Evolutionary conservation across 2,888 invertebrate genomes (phyloP), one percentile per base, ranked within the genome.

Genomic region (Folsomia manolachei): DNA sequence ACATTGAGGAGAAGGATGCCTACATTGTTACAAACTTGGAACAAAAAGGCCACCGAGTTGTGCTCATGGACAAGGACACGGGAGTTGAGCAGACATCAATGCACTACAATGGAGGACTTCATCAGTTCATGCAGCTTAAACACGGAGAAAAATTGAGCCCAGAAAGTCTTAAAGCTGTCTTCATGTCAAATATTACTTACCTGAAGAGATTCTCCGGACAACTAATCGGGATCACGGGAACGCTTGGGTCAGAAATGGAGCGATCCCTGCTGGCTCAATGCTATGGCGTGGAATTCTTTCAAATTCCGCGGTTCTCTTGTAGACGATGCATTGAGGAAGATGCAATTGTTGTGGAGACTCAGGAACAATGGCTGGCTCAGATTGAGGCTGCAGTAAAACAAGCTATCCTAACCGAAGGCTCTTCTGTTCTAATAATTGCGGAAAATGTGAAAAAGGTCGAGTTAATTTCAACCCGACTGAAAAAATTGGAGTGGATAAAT

Each of bases 61-160:
- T 65, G 11, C 61, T 73, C 4, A 60, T 67, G 14, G 73, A 73
- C 63, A 62, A 71, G 1, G 76, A 80, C 64, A 85, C 84, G 0
- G 85, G 84, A 4, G 82, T 82, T 0, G 83, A 83, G 70, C 80
- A 82, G 71, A 74, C 74, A 9, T 82, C 81, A 25, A 82, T 83
- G 1, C 82, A 83, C 63, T 84, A 84, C 84, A 82, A 81, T 25
- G 81, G 83, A 70, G 85, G 81, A 0, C 75, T 85, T 19, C 84
- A 84, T 71, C 84, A 84, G 75, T 84, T 84, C 73, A 73, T 85
- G 7, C 83, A 84, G 72, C 79, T 85, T 1, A 84, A 84, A 74
- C 83, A 85, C 74, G 82, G 82, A 14, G 79, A 81, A 53, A 79
- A 81, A 52, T 67, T 84, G 2, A 77, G 82, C 2, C 71, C 80